Base-by-base conservation (phyloP, 1,140 invertebrate genomes). In the Trachymyrmex septentrionalis region DNA sequence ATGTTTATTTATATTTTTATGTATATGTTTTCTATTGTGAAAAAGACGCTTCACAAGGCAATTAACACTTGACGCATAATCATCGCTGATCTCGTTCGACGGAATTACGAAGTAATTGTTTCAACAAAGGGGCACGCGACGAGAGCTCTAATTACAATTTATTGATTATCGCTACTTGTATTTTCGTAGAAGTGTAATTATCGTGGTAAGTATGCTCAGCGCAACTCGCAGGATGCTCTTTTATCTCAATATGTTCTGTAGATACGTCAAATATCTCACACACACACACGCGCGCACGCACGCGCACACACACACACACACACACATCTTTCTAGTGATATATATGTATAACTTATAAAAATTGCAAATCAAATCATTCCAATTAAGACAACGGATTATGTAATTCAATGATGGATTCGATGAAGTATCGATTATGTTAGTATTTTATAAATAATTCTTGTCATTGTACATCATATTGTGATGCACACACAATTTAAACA, bases 1-100 rank as follows among this genome's bases (percentile, higher is more conserved):
- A 85, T 82, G 44, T 85, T 88, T 86, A 87, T 91, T 87, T 90
- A 90, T 59, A 88, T 80, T 14, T 84, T 53, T 88, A 86, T 81
- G 78, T 80, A 73, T 63, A 81, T 21, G n/a, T 85, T 72, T 82
- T 86, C 24, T 86, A 82, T 86, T 82, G 77, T 61, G 44, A 48
- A 34, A 44, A 57, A 85, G 77, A 24, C 44, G 27, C 59, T 44
- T 82, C 7, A 21, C 19, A 38, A 67, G 12, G 30, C 66, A 82
- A 44, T 88, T 59, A 30, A 75, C 63, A 27, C 19, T 72, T 57
- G 12, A 77, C 57, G 78, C 48, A 53, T 84, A 63, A 89, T 80
- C 61, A 38, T 73, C 30, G 73, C 19, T n/a, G 66, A 81, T 84
- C 73, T 67, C 24, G 19, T 63, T 63, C 59, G 34, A 24, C 30